Evolutionary conservation across 1,140 invertebrate genomes (phyloP), one percentile per base, ranked within the genome.

Genomic region (Dermatophagoides farinae): DNA sequence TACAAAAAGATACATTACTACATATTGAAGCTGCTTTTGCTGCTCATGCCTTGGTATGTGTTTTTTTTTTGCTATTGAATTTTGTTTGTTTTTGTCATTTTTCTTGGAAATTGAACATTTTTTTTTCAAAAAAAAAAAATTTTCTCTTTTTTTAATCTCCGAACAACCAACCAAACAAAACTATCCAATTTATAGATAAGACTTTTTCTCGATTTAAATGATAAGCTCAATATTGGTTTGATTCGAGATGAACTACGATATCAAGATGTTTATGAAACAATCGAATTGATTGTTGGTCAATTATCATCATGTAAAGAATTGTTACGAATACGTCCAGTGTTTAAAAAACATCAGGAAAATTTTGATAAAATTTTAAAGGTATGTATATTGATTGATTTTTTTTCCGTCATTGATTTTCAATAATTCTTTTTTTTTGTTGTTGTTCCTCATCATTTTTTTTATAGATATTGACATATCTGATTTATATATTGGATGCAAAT

Each of bases 21-120:
- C 80, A 75, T 66, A 75, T 70, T 64, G 85, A 89, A 73, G 84
- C 85, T 16, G 85, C 85, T 69, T 83, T 84, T 68, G 83, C 84
- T 57, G 81, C 83, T 62, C 84, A 88, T 76, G 82, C 84, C 57
- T 65, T 69, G 61, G 70, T 60, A 52, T 50, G 40, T 58, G 2
- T 14, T 1, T 22, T 6, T 50, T 55, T 12, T 39, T 40, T 55
- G 5, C 16, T 49, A 16, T 54, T 10, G 9, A 12, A 23, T 40
- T 18, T 39, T 11, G 1, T 49, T 37, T 60, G 16, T 49, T n/a
- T 6, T 23, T 14, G 16, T 23, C 20, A 43, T 49, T 50, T 49
- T 22, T 49, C 5, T 18, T 10, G n/a, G n/a, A n/a, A n/a, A n/a
- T n/a, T n/a, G n/a, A n/a, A n/a, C n/a, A n/a, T n/a, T n/a, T n/a